Percentiles rank a stretch among this genome's conserved stretches.
Conservation (phyloP, 2,113 vertebrate species). For the Hirundichthys speculiger region DNA sequence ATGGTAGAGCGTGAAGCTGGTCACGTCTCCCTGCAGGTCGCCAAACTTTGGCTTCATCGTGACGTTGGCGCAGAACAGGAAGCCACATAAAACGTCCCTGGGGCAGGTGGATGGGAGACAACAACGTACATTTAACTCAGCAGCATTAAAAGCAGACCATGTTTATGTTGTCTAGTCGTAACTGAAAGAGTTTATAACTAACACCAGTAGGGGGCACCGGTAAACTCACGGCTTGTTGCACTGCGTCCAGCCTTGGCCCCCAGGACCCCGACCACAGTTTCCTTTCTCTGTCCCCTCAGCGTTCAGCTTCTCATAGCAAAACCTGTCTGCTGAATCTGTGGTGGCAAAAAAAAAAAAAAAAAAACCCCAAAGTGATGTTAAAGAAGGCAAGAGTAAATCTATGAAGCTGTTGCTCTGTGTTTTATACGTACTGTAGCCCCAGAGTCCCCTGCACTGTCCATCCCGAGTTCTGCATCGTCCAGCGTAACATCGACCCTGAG, state of each 20-base stretch:
- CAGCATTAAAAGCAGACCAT: background rate
- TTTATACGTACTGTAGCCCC: slow-evolving; percentile 86
- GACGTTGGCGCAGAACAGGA: slow-evolving; percentile 92
- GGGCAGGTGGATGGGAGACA: background rate
- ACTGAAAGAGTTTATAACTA: background rate
- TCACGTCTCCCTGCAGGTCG: slow-evolving; percentile 90
- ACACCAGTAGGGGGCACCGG: background rate
- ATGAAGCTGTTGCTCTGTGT: background rate
- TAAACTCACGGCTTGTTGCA: slow-evolving; percentile 93
- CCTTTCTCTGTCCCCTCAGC: slow-evolving; percentile 94
- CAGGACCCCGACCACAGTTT: slow-evolving; percentile 89
- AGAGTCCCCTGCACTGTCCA: slow-evolving; percentile 88
- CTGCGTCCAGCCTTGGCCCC: slow-evolving; percentile 89
- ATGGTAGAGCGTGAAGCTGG: slow-evolving; percentile 92
- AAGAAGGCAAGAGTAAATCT: no score
- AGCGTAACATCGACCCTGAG: slow-evolving; percentile 90
- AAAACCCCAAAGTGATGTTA: no score
- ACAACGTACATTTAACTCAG: background rate
- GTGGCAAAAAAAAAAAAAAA: background rate
- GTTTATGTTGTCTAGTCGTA: background rate
- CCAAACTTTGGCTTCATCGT: slow-evolving; percentile 87
- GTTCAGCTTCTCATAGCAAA: slow-evolving; percentile 96
- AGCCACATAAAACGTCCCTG: slow-evolving; percentile 94
- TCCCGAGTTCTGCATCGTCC: slow-evolving; percentile 92
- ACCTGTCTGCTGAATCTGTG: slow-evolving; percentile 89